Evolutionary conservation across 2,888 invertebrate species (phyloP), one percentile per base, ranked within the genome.

Genomic region (Subacronicta megacephala): DNA sequence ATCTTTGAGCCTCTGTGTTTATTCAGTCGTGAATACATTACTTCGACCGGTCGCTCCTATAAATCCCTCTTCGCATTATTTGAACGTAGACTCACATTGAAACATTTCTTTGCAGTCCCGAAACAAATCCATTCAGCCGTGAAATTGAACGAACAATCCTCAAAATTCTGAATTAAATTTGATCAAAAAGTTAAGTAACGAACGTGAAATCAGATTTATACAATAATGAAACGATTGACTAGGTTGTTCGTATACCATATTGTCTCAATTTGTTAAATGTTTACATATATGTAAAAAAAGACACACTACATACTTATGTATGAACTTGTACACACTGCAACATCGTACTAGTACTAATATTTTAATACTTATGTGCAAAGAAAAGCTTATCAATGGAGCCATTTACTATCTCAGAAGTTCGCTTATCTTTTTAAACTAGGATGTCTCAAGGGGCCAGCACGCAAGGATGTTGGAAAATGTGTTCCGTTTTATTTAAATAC

Each of bases 51-150:
- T 77, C 79, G 82, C 77, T 79, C 78, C 78, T 79, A 85, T 84
- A 90, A 90, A 89, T 85, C 84, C 84, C 88, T 84, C 87, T 87
- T 85, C 80, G 80, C 78, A 83, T 88, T 87, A 88, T 87, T 88
- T 83, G 84, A 90, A 88, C 84, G 87, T 89, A 88, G 85, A 86
- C 88, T 89, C 85, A 90, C 84, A 87, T 84, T 87, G 88, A 85
- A 90, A 89, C 87, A 89, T 87, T 90, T 91, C 90, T 91, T 88
- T 88, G 83, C 86, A 80, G 75, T 66, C 72, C 84, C 86, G 85
- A 92, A 92, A 92, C 88, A 91, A 90, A 90, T 81, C 87, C 84
- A 87, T 90, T 91, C 87, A 90, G 75, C 84, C 88, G 82, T 87
- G 80, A 90, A 92, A 92, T 93, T 90, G 87, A 83, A 85, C 82